These are phyloP conservation scores for Diphyllodes magnificus DNA, from an alignment of 2,113 vertebrate genomes.

Conservation along the genomic window DNA sequence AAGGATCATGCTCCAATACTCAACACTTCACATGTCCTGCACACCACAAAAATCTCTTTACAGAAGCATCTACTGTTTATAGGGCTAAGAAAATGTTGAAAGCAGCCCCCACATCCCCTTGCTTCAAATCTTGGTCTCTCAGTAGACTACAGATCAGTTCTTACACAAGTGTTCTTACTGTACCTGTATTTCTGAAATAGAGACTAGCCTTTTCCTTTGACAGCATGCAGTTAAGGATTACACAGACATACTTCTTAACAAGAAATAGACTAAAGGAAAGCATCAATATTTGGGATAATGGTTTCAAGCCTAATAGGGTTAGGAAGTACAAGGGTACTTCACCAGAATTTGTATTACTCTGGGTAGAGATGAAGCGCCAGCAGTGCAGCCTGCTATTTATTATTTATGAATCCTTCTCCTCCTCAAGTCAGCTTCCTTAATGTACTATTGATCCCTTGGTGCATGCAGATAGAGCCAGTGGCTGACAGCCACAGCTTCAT, in stretches of 20 bases:
- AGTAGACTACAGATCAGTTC: neutral
- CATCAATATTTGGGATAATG: neutral
- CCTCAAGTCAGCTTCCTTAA: constrained; percentile 76
- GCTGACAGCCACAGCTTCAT: constrained; percentile 22
- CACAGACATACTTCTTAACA: constrained; percentile 8
- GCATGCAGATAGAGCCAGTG: constrained; percentile 32
- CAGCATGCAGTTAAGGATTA: neutral
- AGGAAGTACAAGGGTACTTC: constrained; percentile 23
- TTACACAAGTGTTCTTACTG: neutral
- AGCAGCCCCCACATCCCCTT: neutral
- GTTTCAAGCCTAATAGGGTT: neutral
- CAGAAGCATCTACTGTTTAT: constrained; percentile 16
- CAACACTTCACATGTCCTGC: constrained; percentile 32
- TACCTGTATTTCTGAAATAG: neutral
- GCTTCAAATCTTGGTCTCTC: constrained; percentile 11
- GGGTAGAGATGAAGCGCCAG: constrained; percentile 51
- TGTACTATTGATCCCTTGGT: constrained; percentile 79
- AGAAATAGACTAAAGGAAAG: neutral
- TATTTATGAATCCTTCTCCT: constrained; percentile 85
- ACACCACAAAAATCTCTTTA: constrained; percentile 22
- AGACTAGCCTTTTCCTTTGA: neutral
- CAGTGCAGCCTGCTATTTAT: constrained; percentile 75
- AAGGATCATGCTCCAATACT: constrained; percentile 34
- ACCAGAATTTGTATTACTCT: constrained; percentile 40
- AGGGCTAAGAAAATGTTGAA: neutral